phyloP scores from a whole-genome alignment of 2,797 vertebrate genomes.

The Hypotaenidia philippensis region DNA sequence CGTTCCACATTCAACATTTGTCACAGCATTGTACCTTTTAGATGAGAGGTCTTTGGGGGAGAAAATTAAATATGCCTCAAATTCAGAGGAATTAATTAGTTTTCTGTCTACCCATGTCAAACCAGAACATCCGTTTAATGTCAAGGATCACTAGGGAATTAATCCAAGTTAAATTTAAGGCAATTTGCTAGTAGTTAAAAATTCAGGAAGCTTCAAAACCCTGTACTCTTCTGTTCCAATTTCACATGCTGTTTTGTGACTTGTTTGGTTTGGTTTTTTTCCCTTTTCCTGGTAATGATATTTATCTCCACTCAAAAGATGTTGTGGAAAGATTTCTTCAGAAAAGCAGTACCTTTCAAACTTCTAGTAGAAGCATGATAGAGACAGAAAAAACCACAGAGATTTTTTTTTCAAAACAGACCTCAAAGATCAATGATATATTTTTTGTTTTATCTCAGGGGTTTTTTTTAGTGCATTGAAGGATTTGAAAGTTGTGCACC shows the following conservation, averaged over 20 bases:
- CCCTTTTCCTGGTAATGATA: background rate
- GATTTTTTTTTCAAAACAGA: background rate
- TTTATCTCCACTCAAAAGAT: slow-evolving; percentile 5
- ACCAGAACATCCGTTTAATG: slow-evolving; percentile 34
- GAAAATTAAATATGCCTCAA: slow-evolving; percentile 67
- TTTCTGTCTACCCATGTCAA: slow-evolving; percentile 69
- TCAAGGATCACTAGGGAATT: slow-evolving; percentile 18
- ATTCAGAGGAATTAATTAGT: slow-evolving; percentile 73
- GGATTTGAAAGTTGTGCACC: background rate
- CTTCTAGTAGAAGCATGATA: background rate
- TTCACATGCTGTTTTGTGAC: slow-evolving; percentile 37
- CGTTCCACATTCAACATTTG: background rate
- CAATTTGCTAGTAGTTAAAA: slow-evolving; percentile 66
- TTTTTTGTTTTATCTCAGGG: background rate
- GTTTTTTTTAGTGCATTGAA: background rate
- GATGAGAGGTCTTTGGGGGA: slow-evolving; percentile 61
- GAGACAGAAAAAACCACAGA: background rate
- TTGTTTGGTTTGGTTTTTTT: background rate
- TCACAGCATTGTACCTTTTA: slow-evolving; percentile 21
- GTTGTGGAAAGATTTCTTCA: background rate
- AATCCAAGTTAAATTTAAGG: slow-evolving; percentile 61
- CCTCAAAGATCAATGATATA: accelerated
- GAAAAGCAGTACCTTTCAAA: background rate
- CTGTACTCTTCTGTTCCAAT: slow-evolving; percentile 29
- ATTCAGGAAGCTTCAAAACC: slow-evolving; percentile 58